Evolutionary conservation across 1,140 invertebrate species (phyloP).

Genomic region (Anoplolepis gracilipes): DNA sequence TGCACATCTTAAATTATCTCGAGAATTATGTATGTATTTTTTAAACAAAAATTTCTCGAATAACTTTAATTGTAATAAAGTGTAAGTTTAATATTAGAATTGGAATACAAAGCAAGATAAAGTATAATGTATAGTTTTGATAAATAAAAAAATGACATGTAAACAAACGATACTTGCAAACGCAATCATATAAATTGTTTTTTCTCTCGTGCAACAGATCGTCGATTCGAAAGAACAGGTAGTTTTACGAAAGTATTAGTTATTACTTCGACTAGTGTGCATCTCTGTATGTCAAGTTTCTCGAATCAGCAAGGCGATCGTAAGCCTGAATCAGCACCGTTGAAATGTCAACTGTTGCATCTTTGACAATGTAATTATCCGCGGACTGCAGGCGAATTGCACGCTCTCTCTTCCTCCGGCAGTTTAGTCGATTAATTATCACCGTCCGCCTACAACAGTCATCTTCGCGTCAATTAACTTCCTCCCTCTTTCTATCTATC

Average conservation of each 20-base stretch:
- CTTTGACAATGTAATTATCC: slow-evolving; percentile 11
- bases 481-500: neutral
- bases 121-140: neutral
- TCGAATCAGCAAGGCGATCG: neutral
- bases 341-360: neutral
- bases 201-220: neutral
- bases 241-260: neutral
- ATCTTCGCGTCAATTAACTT: slow-evolving; percentile 34
- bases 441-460: slow-evolving; percentile 7
- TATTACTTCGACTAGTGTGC: neutral
- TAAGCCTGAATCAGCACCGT: neutral
- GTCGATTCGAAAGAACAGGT: neutral
- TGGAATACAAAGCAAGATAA: neutral
- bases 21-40: neutral
- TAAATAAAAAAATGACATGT: neutral
- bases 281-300: neutral
- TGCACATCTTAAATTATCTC: slow-evolving; percentile 11
- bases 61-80: neutral
- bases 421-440: slow-evolving; percentile 42
- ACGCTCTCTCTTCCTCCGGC: neutral
- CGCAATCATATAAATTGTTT: neutral
- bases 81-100: neutral
- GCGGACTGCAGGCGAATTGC: neutral
- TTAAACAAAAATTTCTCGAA: neutral
- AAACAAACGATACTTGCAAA: neutral